phyloP scores from a whole-genome alignment of 1,140 invertebrate genomes.

The Drosophila paulistorum region DNA sequence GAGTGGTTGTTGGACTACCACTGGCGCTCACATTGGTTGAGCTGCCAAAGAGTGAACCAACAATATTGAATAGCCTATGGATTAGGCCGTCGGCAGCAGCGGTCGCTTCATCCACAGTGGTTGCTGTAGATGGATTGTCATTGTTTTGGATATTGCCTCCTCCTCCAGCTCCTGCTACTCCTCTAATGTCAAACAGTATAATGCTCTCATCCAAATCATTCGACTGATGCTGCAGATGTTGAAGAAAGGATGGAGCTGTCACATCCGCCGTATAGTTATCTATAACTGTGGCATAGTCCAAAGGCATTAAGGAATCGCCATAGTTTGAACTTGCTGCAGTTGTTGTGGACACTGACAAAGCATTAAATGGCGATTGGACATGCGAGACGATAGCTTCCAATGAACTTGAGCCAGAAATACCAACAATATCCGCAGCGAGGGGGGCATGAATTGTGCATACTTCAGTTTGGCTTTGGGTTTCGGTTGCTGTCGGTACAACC shows the following conservation, averaged over 20 bases:
- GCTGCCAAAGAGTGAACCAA: slow-evolving; percentile 68
- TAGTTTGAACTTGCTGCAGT: slow-evolving; percentile 56
- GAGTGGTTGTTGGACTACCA: slow-evolving; percentile 2
- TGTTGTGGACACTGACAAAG: slow-evolving; percentile 56
- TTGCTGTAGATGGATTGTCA: neutral
- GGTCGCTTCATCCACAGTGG: slow-evolving; percentile 35
- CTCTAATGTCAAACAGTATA: slow-evolving; percentile 73
- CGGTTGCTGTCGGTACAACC: slow-evolving; percentile 20
- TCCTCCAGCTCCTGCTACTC: slow-evolving; percentile 6
- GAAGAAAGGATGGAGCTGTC: slow-evolving; percentile 51
- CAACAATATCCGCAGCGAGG: slow-evolving; percentile 15
- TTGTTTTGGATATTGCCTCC: neutral
- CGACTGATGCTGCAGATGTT: slow-evolving; percentile 45
- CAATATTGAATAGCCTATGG: slow-evolving; percentile 67
- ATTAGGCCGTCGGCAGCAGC: slow-evolving; percentile 49
- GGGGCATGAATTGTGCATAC: slow-evolving; percentile 2
- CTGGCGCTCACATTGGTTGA: slow-evolving; percentile 9
- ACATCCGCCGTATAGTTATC: slow-evolving; percentile 42
- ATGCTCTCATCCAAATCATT: slow-evolving; percentile 68
- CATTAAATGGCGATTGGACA: slow-evolving; percentile 38
- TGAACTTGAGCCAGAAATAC: slow-evolving; percentile 70
- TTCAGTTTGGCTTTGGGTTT: slow-evolving; percentile 19
- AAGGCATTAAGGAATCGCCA: slow-evolving; percentile 43
- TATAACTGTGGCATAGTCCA: slow-evolving; percentile 61
- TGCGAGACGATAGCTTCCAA: slow-evolving; percentile 63